phyloP scores from a whole-genome alignment of 2,797 vertebrate genomes.

The Acrocephalus scirpaceus region DNA sequence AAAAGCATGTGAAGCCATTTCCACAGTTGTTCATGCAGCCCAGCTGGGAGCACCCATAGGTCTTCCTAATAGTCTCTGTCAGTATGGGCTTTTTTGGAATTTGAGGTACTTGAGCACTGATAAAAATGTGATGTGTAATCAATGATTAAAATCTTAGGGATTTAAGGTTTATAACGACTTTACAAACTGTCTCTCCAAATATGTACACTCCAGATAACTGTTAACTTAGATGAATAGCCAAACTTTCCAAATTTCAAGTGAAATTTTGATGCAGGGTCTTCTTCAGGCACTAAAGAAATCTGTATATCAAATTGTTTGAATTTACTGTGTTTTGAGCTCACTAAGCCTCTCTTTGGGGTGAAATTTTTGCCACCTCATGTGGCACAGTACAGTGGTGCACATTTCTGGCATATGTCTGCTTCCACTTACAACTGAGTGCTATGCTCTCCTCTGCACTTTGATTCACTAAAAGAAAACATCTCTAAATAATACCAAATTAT shows the following conservation, averaged over 20 bases:
- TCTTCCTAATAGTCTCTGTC: background rate
- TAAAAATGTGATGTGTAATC: background rate
- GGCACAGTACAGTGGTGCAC: background rate
- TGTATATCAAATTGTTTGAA: background rate
- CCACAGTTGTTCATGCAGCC: background rate
- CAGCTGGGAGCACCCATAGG: background rate
- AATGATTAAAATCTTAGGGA: background rate
- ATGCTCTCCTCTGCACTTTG: background rate
- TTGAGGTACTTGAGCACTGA: background rate
- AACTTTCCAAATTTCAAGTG: background rate
- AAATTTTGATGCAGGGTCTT: background rate
- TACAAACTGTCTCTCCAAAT: background rate
- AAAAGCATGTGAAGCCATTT: background rate
- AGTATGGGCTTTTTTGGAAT: background rate
- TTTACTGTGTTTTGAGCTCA: background rate
- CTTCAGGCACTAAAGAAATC: background rate
- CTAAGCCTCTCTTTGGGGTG: background rate
- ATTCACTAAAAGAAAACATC: background rate
- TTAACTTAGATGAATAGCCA: background rate
- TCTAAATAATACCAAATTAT: background rate
- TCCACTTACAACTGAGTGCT: background rate
- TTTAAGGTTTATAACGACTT: background rate
- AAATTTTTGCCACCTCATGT: background rate
- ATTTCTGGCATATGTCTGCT: slow-evolving; percentile 17
- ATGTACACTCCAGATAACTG: background rate